Percentiles rank a stretch among this genome's conserved stretches.
Conservation (phyloP, 2,888 invertebrate species). For the Pecten maximus region DNA sequence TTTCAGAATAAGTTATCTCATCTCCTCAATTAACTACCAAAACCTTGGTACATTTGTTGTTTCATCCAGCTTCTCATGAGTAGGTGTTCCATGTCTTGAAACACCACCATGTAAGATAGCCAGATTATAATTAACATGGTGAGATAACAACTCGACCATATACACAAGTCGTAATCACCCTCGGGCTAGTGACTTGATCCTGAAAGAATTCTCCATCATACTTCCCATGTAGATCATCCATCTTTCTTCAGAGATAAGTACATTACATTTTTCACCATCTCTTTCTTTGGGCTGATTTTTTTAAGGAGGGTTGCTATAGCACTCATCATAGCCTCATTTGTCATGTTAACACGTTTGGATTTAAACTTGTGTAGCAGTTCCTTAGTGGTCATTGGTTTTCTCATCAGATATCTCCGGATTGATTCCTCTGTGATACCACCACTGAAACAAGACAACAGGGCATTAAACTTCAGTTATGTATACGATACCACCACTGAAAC, state of each 20-base stretch:
- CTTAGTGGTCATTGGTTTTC: constrained; percentile 99
- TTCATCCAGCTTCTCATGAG: neutral
- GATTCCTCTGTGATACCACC: constrained; percentile 93
- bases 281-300: constrained; percentile 95
- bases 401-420: constrained; percentile 94
- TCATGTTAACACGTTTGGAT: constrained; percentile 94
- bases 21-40: neutral
- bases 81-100: neutral
- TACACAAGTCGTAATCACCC: neutral
- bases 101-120: neutral
- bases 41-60: neutral
- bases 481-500: neutral
- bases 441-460: constrained; percentile 59
- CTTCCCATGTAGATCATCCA: neutral
- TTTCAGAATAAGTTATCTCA: neutral
- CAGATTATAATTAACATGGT: neutral
- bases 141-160: neutral
- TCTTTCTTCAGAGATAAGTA: constrained; percentile 88
- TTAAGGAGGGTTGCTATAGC: constrained; percentile 97
- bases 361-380: constrained; percentile 97
- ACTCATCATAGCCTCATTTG: constrained; percentile 94
- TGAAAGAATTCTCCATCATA: neutral
- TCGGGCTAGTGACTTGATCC: neutral
- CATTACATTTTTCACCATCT: constrained; percentile 96
- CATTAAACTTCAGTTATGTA: no score